A percentile compares a stretch with the other conserved stretches of the same genome.
Evolutionary conservation across 92 coral and sea anemone species (phyloP).

Genomic region (Paramuricea clavata): DNA sequence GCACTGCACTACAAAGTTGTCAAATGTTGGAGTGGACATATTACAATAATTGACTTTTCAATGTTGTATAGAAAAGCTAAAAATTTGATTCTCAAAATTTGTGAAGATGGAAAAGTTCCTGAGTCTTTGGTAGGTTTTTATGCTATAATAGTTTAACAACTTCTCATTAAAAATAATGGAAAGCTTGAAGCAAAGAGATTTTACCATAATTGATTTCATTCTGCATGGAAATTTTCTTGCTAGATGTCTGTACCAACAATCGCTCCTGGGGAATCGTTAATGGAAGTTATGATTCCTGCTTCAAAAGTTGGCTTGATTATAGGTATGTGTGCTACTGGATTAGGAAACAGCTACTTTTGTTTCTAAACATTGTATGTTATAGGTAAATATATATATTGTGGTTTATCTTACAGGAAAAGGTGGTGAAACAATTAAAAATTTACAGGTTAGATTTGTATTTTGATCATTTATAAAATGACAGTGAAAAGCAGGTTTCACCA

Average conservation of each 20-base stretch:
- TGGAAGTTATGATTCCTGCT: constrained; percentile 98
- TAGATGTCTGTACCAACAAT: constrained; percentile 98
- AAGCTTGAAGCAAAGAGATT: no score
- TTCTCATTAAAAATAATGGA: no score
- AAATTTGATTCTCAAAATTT: constrained; percentile 78
- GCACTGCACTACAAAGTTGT: no score
- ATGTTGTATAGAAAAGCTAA: constrained; percentile 82
- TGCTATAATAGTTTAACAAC: background rate
- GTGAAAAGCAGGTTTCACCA: no score
- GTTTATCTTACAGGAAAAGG: constrained; percentile 85
- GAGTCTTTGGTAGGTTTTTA: constrained; percentile 82
- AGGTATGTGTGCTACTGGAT: constrained; percentile 52
- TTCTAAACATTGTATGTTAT: background rate
- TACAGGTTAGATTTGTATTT: constrained; percentile 77
- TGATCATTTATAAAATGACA: background rate
- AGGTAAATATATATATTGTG: background rate
- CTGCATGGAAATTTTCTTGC: background rate
- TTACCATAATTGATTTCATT: background rate
- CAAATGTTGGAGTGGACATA: no score
- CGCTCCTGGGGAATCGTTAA: constrained; percentile 94
- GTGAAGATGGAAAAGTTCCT: constrained; percentile 98
- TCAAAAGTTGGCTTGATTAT: constrained; percentile 98
- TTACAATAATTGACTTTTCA: no score
- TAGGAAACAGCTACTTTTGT: no score
- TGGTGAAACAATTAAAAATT: constrained; percentile 94